These are phyloP conservation scores for Polydrusus tereticollis DNA, from an alignment of 2,888 invertebrate genomes.

Conservation along the genomic window DNA sequence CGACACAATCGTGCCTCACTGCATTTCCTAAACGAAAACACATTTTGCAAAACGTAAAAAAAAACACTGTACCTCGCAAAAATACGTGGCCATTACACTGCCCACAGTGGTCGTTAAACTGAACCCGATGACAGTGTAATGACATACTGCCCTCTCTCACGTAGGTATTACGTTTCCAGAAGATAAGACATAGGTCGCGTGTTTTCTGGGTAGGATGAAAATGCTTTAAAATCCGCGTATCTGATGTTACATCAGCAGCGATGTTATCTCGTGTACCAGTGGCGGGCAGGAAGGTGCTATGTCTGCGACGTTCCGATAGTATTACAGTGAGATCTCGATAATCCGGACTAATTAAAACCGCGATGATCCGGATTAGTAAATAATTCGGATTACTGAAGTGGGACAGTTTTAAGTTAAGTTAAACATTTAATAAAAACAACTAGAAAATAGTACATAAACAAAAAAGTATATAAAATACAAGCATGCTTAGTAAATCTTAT, in stretches of 20 bases:
- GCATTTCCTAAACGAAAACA: not conserved
- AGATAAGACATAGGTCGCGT: not conserved
- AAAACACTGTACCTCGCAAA: not conserved
- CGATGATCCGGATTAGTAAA: too few relatives aligned
- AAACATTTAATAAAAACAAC: too few relatives aligned
- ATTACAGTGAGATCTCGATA: too few relatives aligned
- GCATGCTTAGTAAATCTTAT: too few relatives aligned
- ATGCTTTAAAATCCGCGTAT: not conserved
- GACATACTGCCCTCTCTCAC: slow-evolving; percentile 13
- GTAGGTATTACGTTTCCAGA: slow-evolving; percentile 8
- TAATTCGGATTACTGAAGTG: too few relatives aligned
- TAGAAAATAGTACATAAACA: too few relatives aligned
- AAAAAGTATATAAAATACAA: too few relatives aligned
- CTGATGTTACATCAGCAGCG: slow-evolving; percentile 14
- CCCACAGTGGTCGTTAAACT: slow-evolving; percentile 12
- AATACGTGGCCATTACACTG: slow-evolving; percentile 8
- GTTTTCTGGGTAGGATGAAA: slow-evolving; percentile 11
- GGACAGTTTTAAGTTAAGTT: too few relatives aligned
- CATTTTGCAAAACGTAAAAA: slow-evolving; percentile 1
- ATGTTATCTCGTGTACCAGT: not conserved
- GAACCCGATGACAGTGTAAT: slow-evolving; percentile 8
- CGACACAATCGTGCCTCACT: not conserved
- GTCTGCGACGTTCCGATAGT: too few relatives aligned
- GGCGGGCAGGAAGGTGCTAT: not conserved
- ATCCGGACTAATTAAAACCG: too few relatives aligned